Evolutionary conservation across 2,797 vertebrate genomes (phyloP).

Genomic region (Acrossocheilus wenchowensis): DNA sequence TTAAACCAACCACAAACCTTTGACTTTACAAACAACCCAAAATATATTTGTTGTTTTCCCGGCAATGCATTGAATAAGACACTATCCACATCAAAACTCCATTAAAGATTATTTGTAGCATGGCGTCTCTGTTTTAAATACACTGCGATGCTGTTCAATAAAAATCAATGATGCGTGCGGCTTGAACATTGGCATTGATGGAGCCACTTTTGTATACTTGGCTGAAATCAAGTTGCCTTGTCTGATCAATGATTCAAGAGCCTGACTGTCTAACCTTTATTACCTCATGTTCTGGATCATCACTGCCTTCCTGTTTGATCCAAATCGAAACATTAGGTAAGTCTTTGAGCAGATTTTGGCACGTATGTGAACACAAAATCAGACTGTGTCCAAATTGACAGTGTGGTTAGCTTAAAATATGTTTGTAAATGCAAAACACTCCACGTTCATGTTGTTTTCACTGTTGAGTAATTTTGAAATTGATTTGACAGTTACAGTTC

Average conservation of each 20-base stretch:
- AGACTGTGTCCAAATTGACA: not conserved
- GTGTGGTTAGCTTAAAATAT: not conserved
- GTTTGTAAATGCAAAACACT: not conserved
- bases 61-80: not conserved
- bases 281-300: slow-evolving; percentile 49
- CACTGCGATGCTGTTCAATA: slow-evolving; percentile 29
- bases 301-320: slow-evolving; percentile 26
- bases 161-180: slow-evolving; percentile 52
- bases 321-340: slow-evolving; percentile 55
- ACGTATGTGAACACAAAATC: not conserved
- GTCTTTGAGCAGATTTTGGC: not conserved
- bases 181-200: slow-evolving; percentile 55
- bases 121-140: slow-evolving; percentile 48
- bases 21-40: not conserved
- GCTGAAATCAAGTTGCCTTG: slow-evolving; percentile 63
- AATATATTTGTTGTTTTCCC: slow-evolving; percentile 49
- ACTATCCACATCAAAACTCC: slow-evolving; percentile 5
- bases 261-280: slow-evolving; percentile 66
- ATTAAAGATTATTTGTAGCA: slow-evolving; percentile 35
- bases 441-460: not conserved
- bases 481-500: not conserved
- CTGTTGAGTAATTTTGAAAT: not conserved
- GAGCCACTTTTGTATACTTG: slow-evolving; percentile 66
- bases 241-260: slow-evolving; percentile 73
- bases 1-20: not conserved